A percentile compares a stretch with the other conserved stretches of the same genome.
These are phyloP conservation scores for Drosophila atripex DNA, from an alignment of 2,888 invertebrate genomes.

Conservation along the genomic window DNA sequence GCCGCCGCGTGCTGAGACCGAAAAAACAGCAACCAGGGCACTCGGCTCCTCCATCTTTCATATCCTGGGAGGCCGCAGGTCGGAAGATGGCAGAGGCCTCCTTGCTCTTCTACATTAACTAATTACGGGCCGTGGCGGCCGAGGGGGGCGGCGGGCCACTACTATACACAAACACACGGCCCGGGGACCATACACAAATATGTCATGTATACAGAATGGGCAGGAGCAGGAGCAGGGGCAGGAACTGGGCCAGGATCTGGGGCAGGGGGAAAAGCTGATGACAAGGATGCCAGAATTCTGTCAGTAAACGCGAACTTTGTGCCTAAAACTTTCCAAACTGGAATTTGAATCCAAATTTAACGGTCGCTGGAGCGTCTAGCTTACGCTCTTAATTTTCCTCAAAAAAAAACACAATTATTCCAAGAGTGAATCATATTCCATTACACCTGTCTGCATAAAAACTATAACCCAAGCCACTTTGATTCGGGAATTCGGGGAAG, in stretches of 20 bases:
- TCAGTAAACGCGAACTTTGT: conserved; percentile 7
- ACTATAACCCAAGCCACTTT: neutral
- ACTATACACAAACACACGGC: conserved; percentile 12
- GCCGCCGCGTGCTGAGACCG: conserved; percentile 37
- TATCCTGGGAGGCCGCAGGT: neutral
- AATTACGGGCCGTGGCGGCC: conserved; percentile 58
- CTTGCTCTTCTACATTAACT: conserved; percentile 64
- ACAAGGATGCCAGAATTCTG: neutral
- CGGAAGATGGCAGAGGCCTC: conserved; percentile 50
- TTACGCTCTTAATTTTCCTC: neutral
- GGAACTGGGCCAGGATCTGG: neutral
- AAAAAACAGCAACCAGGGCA: conserved; percentile 23
- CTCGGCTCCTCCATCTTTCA: neutral
- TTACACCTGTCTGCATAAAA: too few species aligned
- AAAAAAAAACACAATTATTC: too few species aligned
- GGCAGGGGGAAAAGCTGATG: neutral
- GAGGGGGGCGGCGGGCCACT: conserved; percentile 4
- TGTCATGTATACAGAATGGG: neutral
- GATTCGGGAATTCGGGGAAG: neutral
- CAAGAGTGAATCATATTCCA: neutral
- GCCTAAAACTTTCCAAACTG: conserved; percentile 19
- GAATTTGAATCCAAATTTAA: conserved; percentile 22
- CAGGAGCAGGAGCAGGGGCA: too few species aligned
- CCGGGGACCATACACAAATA: neutral
- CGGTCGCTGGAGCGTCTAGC: neutral